Evolutionary conservation across 2,797 vertebrate genomes (phyloP).

Genomic region (Lacerta viridis): DNA sequence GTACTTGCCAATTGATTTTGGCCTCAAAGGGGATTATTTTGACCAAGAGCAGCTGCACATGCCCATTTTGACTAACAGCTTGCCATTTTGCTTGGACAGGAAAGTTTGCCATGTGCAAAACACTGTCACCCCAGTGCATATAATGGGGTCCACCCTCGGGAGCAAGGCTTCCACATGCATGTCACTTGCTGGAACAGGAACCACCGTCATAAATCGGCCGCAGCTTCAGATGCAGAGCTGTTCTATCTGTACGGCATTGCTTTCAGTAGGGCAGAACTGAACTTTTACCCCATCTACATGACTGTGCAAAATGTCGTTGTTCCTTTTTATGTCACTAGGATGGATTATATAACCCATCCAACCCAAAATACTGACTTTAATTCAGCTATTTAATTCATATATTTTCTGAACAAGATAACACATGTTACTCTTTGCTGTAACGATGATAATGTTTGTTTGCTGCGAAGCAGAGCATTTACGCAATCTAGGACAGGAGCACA

Average conservation of each 20-base stretch:
- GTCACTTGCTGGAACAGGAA: too few species aligned
- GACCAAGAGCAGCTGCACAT: neutral
- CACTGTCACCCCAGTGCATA: neutral
- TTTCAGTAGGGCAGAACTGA: neutral
- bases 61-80: neutral
- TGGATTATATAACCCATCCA: neutral
- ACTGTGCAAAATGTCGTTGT: neutral
- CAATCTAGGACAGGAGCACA: neutral
- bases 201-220: neutral
- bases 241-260: neutral
- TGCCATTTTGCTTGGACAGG: neutral
- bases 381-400: neutral
- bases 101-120: neutral
- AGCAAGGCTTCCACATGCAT: neutral
- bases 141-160: neutral
- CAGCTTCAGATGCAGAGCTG: neutral
- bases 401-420: neutral
- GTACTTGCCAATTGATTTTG: too few species aligned
- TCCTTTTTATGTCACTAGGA: neutral
- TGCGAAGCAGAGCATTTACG: neutral
- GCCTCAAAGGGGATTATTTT: too few species aligned
- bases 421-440: slow-evolving; percentile 11
- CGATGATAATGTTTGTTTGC: neutral
- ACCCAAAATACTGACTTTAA: too few species aligned
- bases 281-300: neutral